Percentiles rank a stretch among this genome's conserved stretches.
Evolutionary conservation across 2,113 vertebrate genomes (phyloP).

Genomic region (Lethenteron camtschaticum): DNA sequence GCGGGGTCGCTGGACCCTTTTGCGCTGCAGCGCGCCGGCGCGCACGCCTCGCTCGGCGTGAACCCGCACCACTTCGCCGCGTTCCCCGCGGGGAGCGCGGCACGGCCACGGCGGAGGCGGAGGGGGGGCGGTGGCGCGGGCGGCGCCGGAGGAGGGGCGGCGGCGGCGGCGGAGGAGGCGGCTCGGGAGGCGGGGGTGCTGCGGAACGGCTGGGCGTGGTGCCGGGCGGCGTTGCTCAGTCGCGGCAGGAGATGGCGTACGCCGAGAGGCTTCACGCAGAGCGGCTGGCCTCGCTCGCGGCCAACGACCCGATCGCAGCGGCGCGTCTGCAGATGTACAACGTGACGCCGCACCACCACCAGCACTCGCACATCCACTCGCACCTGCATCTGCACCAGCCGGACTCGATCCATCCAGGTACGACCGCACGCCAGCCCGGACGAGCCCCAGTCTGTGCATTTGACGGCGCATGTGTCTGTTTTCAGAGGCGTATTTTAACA

Average conservation of each 20-base stretch:
- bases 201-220: too few relatives aligned
- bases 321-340: slow-evolving; percentile 82
- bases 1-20: slow-evolving; percentile 12
- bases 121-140: slow-evolving; percentile 22
- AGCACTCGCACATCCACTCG: slow-evolving; percentile 98
- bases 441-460: not conserved
- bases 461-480: not conserved
- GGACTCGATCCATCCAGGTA: slow-evolving; percentile 91
- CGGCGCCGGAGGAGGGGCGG: slow-evolving; percentile 61
- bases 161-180: slow-evolving; percentile 34
- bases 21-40: slow-evolving; percentile 21
- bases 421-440: slow-evolving; percentile 11
- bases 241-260: slow-evolving; percentile 49
- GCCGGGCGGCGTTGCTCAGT: too few relatives aligned
- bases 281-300: slow-evolving; percentile 57
- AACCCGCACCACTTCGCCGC: slow-evolving; percentile 11
- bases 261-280: slow-evolving; percentile 39
- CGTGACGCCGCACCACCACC: slow-evolving; percentile 92
- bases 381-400: slow-evolving; percentile 97
- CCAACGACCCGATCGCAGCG: slow-evolving; percentile 19
- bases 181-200: slow-evolving; percentile 13
- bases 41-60: slow-evolving; percentile 25
- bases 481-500: not conserved
- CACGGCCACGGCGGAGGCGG: slow-evolving; percentile 20
- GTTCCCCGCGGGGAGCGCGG: too few relatives aligned